Evolutionary conservation across 2,797 vertebrate genomes (phyloP), one percentile per base, ranked within the genome.

Genomic region (Megaceryle alcyon): DNA sequence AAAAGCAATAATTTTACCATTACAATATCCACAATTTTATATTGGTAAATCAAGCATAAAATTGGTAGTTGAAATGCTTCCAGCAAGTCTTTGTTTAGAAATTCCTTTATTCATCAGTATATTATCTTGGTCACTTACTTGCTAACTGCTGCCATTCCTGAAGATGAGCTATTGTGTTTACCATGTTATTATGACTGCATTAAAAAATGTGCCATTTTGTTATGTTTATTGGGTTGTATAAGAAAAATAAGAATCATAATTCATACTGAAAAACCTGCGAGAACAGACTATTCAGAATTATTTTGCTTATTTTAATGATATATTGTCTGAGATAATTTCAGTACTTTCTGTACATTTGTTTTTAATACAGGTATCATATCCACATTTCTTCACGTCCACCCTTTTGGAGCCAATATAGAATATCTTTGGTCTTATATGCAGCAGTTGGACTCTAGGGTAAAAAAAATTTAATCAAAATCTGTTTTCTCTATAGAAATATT

Each of bases 391-490:
- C 99, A 99, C 5, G 99, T 99, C 51, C 99, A 99, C 94, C 99
- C 99, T 19, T 99, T 99, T 21, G 99, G 99, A 92, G 99, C 99
- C 69, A 99, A 99, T 95, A 99, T 99, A 75, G 99, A 99, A 81
- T 99, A 99, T 87, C 98, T 99, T 76, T 99, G 99, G 99, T 99
- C 99, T 8, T 99, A 99, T 95, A 99, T 99, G 87, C 99, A 99
- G 97, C 99, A 99, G 93, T 96, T 99, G 97, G 99, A 99, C 97
- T 98, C 99, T 6, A 99, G 98, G 99, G 99, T 99, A 98, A 98
- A 82, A 77, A 77, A 90, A 48, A 81, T 10, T 73, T 86, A 86
- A 96, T 96, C 39, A 23, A 88, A 95, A 82, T 75, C 78, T 94
- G 51, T 86, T 94, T 95, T 91, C 66, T 65, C 37, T 91, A 60